Evolutionary conservation across 2,797 vertebrate species (phyloP), one percentile per base, ranked within the genome.

Genomic region (Oreochromis grahami): DNA sequence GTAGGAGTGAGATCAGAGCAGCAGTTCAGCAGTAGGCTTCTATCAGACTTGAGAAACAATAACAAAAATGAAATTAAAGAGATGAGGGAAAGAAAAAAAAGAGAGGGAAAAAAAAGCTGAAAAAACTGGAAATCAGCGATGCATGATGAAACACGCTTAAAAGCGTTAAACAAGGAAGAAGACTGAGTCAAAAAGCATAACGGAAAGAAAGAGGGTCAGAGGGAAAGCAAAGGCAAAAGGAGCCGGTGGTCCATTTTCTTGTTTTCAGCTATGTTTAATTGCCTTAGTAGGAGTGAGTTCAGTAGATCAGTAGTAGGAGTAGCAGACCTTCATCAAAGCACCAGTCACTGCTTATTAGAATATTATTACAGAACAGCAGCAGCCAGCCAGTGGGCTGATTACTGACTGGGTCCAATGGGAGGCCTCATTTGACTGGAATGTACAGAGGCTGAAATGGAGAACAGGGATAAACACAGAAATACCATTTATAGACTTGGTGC

Each of bases 301-400:
- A 93, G 92, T 87, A 81, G 89, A 92, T 92, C 90, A 89, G 92
- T 79, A 89, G 94, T 96, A 95, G 96, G 95, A 96, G 96, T 95
- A 93, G 91, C 91, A 95, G 92, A 87, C 91, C 92, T 92, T 94
- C 94, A 95, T 93, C 95, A 96, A 95, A 96, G 91, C 90, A 93
- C 82, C 84, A 95, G 94, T 94, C 95, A 95, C 91, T 95, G 95
- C 92, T 95, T 95, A 96, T 96, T 96, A 95, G 95, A 96, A 96
- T 96, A 96, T 96, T 96, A 97, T 96, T 96, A 96, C 95, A 96
- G 94, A 97, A 96, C 94, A 95, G 91, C 92, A 94, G 93, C 87
- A 93, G 91, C 88, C 83, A 94, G 94, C 86, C 94, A 93, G 94
- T 93, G 93, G 94, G 93, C 93, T 96, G 96, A 97, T 96, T 96